These are phyloP conservation scores for Raphicerus campestris DNA, from an alignment of 2,113 vertebrate species.

Conservation along the genomic window DNA sequence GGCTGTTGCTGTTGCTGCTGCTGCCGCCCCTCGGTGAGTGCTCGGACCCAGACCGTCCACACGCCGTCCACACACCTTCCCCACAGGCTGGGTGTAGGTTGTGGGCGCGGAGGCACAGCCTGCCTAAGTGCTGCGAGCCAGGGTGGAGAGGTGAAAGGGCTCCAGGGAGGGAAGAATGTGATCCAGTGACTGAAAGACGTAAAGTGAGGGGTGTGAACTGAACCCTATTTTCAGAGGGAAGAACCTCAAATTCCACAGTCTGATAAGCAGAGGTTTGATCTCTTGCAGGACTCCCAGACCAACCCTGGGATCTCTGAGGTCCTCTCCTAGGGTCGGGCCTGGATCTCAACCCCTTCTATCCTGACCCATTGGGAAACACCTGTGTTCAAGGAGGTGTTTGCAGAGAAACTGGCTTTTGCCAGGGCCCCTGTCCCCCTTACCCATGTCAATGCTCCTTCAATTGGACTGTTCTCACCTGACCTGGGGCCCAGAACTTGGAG, in stretches of 20 bases:
- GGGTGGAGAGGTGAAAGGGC: not conserved
- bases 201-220: not conserved
- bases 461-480: not conserved
- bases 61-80: not conserved
- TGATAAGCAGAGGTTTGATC: not conserved
- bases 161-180: not conserved
- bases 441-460: not conserved
- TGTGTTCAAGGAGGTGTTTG: not conserved
- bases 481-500: not conserved
- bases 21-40: conserved; percentile 60
- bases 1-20: conserved; percentile 58
- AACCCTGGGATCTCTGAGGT: not conserved
- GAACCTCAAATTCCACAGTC: not conserved
- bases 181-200: not conserved
- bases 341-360: not conserved
- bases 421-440: not conserved
- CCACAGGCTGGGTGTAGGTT: not conserved
- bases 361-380: not conserved
- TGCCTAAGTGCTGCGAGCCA: not conserved
- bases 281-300: not conserved
- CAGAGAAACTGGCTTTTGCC: not conserved
- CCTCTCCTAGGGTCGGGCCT: not conserved
- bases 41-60: not conserved
- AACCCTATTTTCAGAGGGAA: not conserved
- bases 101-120: not conserved